Base-by-base conservation (phyloP, 1,140 invertebrate genomes). In the Scaptomyza montana region DNA sequence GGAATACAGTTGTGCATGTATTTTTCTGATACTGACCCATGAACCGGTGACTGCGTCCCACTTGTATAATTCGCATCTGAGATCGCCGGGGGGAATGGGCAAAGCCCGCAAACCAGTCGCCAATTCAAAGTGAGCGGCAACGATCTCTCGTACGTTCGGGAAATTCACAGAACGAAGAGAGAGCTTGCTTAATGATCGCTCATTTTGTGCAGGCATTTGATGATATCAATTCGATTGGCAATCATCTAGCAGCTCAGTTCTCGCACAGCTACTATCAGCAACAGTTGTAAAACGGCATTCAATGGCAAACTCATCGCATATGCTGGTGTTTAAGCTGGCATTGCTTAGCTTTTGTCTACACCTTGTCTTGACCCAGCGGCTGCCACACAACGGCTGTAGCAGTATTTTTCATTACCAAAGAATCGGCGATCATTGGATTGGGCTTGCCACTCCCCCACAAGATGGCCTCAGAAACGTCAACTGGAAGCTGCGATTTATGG, bases 91-190 rank as follows among this genome's bases (percentile, higher is more conserved):
- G 55, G 39, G 45, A 4, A 25, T 54, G 80, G 80, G 80, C n/a
- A 82, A 84, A 76, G 67, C 76, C 80, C 76, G 33, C 55, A 59
- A 62, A 75, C 55, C 66, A 13, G 70, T 68, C 54, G 45, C 19
- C 12, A 12, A 19, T 21, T 13, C 46, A 3, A 7, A n/a, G 12
- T 19, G 33, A 33, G 54, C 16, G n/a, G 9, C 45, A 21, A 7
- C 19, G 25, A 10, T 36, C 5, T 16, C 41, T 30, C 9, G 13
- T 30, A 16, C 7, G 39, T 41, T 19, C 25, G 62, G 62, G 33
- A 21, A 65, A 39, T 57, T 25, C 45, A 57, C 63, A 49, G 51
- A 56, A 16, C 28, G 69, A 25, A n/a, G 53, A 61, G 60, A 56
- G 60, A 60, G 59, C 39, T 12, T 53, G 45, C 0, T 7, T 5